Percentiles rank a stretch among this genome's conserved stretches.
phyloP scores from a whole-genome alignment of 2,888 invertebrate genomes.

The Acanthacorydalis orientalis region DNA sequence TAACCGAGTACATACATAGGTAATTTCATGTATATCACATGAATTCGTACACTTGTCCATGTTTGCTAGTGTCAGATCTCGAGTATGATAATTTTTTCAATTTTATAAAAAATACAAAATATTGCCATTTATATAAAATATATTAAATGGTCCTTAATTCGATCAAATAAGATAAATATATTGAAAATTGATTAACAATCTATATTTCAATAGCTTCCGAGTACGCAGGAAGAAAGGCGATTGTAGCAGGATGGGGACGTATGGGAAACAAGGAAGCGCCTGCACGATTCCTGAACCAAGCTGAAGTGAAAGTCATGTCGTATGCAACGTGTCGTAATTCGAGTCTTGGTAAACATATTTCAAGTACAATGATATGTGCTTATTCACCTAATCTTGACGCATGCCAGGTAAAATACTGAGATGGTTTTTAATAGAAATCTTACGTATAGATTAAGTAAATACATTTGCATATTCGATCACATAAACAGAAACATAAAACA shows the following conservation, averaged over 20 bases:
- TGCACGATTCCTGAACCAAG: constrained; percentile 30
- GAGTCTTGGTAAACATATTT: constrained; percentile 22
- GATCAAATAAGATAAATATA: too few species aligned
- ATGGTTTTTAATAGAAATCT: not conserved
- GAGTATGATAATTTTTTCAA: not conserved
- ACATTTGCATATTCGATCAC: constrained; percentile 12
- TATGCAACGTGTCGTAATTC: constrained; percentile 25
- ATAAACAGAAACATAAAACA: not conserved
- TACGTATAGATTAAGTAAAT: not conserved
- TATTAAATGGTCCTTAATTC: too few species aligned
- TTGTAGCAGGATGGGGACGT: constrained; percentile 39
- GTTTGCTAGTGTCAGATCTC: too few species aligned
- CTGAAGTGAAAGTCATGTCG: constrained; percentile 28
- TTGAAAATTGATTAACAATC: too few species aligned
- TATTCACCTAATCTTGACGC: constrained; percentile 36
- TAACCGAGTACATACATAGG: too few species aligned
- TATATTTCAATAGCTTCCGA: constrained; percentile 9
- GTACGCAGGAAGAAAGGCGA: constrained; percentile 26
- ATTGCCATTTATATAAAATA: too few species aligned
- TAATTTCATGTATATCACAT: too few species aligned
- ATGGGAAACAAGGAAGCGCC: constrained; percentile 23
- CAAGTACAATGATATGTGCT: constrained; percentile 40
- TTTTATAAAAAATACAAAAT: not conserved
- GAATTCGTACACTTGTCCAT: too few species aligned
- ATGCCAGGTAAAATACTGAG: constrained; percentile 32